Evolutionary conservation across 2,113 vertebrate species (phyloP).

Genomic region (Marmota flaviventris): DNA sequence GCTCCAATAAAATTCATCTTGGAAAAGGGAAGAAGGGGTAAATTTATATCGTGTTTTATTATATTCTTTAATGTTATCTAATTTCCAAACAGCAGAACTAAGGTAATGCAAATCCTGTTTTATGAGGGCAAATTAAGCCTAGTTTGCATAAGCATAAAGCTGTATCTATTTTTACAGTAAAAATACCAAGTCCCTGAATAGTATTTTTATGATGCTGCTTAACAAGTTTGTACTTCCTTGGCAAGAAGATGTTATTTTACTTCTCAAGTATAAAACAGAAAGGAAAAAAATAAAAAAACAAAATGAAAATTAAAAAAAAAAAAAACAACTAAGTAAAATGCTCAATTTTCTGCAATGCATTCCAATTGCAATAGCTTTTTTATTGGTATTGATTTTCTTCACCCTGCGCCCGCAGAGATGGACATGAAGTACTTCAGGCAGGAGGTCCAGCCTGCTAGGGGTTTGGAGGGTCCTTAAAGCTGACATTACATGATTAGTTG

Average conservation of each 20-base stretch:
- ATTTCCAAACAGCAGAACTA: slow-evolving; percentile 78
- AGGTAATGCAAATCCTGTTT: slow-evolving; percentile 78
- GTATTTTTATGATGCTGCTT: slow-evolving; percentile 77
- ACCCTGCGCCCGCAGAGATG: background rate
- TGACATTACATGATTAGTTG: background rate
- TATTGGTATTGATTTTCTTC: slow-evolving; percentile 54
- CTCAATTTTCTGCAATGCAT: background rate
- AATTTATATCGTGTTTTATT: slow-evolving; percentile 69
- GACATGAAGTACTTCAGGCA: background rate
- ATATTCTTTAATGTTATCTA: slow-evolving; percentile 78
- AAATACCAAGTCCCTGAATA: slow-evolving; percentile 78
- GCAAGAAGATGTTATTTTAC: slow-evolving; percentile 71
- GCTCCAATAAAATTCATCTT: slow-evolving; percentile 62
- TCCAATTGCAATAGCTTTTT: slow-evolving; percentile 61
- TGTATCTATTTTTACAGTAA: slow-evolving; percentile 80
- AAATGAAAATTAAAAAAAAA: slow-evolving; percentile 12
- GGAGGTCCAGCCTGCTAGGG: background rate
- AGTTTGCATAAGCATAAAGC: slow-evolving; percentile 79
- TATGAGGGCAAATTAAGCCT: slow-evolving; percentile 79
- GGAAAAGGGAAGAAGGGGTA: slow-evolving; percentile 35
- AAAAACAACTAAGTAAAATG: slow-evolving; percentile 27
- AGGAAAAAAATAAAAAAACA: background rate
- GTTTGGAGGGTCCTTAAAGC: background rate
- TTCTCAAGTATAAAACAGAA: slow-evolving; percentile 68
- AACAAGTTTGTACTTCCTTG: slow-evolving; percentile 75